Evolutionary conservation across 2,888 invertebrate species (phyloP), one percentile per base, ranked within the genome.

Genomic region (Zaprionus obscuricornis): DNA sequence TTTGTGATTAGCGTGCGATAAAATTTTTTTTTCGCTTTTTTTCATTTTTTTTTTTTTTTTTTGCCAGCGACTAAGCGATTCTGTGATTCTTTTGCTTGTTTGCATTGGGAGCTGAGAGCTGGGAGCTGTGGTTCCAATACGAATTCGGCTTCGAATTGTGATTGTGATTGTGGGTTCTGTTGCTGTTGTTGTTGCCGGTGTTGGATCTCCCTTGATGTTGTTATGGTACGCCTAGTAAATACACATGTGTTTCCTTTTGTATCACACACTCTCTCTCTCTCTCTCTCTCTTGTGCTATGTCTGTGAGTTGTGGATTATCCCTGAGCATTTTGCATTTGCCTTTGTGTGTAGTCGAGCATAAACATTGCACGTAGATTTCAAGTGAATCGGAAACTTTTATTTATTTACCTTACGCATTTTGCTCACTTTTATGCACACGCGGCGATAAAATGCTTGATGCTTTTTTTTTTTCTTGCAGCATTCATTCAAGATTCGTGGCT

Each of bases 1-100:
- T 68, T 72, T 74, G 83, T 79, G 83, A 83, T 86, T 84, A 86
- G 84, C 81, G 59, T 60, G 66, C 79, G 79, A 79, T 74, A 82
- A 68, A 60, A 71, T 78, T 78, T 60, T 40, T 27, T 17, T 22
- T 37, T 18, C 18, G 7, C 50, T 46, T 57, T 51, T 49, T 13
- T 13, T 18, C 20, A 8, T 18, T 24, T 51, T 14, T 34, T 51
- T 7, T 13, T 22, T 11, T 40, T 42, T 8, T 42, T 59, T 58
- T 17, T 27, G 34, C 10, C 13, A 20, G 13, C 46, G 34, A 29
- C 29, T 50, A 40, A 49, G 39, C 52, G 60, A 52, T 39, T 47
- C 16, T 3, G 22, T 10, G 40, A 7, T 37, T 45, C 22, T 37
- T 34, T 29, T n/a, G n/a, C n/a, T n/a, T n/a, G n/a, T n/a, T n/a